Conservation (phyloP, 2,888 invertebrate species). For the Xylota segnis region DNA sequence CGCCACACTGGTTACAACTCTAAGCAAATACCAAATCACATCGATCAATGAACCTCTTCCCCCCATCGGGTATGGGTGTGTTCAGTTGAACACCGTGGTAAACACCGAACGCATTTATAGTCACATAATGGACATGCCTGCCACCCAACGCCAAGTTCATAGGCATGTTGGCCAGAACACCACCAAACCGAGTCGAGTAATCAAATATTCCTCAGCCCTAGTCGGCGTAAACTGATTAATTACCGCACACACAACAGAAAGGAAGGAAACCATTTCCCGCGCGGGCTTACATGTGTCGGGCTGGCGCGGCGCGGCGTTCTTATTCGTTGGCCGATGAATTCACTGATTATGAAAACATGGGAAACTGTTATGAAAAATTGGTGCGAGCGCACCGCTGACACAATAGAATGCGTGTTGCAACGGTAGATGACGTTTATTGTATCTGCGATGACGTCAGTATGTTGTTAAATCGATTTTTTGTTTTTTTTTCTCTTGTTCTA, state of each 20-base stretch:
- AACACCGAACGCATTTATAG: constrained; percentile 53
- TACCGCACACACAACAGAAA: constrained; percentile 35
- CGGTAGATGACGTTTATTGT: constrained; percentile 50
- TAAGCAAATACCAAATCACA: constrained; percentile 60
- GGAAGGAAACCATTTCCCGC: constrained; percentile 54
- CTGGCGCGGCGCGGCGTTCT: constrained; percentile 40
- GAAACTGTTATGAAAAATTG: constrained; percentile 5
- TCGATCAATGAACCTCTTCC: constrained; percentile 63
- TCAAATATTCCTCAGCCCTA: constrained; percentile 39
- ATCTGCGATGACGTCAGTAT: constrained; percentile 61
- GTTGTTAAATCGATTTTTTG: constrained; percentile 62
- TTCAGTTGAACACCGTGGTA: constrained; percentile 37
- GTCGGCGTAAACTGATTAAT: constrained; percentile 63
- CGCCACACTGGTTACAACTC: constrained; percentile 26
- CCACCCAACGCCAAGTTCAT: constrained; percentile 25
- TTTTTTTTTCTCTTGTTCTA: constrained; percentile 42
- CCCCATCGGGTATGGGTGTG: not conserved
- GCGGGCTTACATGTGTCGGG: constrained; percentile 20
- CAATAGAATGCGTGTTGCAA: constrained; percentile 54
- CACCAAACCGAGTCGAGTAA: constrained; percentile 39
- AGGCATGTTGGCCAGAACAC: constrained; percentile 18
- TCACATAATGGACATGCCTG: constrained; percentile 39
- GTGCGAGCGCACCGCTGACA: not conserved
- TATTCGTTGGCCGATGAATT: constrained; percentile 1
- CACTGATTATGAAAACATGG: constrained; percentile 54